Evolutionary conservation across 2,797 vertebrate genomes (phyloP), one percentile per base, ranked within the genome.

Genomic region (Smutsia gigantea): DNA sequence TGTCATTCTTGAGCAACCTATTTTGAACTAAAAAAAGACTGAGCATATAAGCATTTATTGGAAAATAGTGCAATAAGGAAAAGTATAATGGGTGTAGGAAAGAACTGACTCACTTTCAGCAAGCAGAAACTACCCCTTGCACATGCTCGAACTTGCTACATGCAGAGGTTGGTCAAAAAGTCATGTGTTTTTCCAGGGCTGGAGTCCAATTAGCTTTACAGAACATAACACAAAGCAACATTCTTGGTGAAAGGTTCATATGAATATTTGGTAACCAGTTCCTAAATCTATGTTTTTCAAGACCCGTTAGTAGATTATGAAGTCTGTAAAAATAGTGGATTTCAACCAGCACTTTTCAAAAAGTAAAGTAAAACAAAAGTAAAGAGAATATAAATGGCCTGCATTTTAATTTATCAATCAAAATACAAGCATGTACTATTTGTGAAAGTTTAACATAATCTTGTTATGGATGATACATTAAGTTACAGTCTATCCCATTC

Each of bases 11-110:
- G 68, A 84, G 77, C 85, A 59, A 64, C 34, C 29, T 81, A 37
- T 68, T 95, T 55, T 93, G 71, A 82, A 4, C 49, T 68, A 92
- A 72, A 92, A 64, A 86, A 25, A 93, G 66, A 72, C 15, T 87
- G 12, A 53, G 19, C 25, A 19, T 59, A 66, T 71, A 37, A 69
- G 21, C 55, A 86, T 46, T 75, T 53, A 77, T 25, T 92, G 72
- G 79, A 86, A 96, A 94, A 64, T 23, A 53, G 5, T 84, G 59
- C n/a, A 87, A 87, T n/a, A n/a, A n/a, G 25, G 25, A 39, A 17
- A 64, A 57, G 21, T 27, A 11, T 39, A 66, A 55, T 23, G 7
- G 17, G 4, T 46, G 53, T 39, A 82, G 18, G n/a, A 29, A 75
- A 88, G 23, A 86, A 46, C 10, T 85, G 46, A 86, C 51, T 19